Conservation (phyloP, 2,113 vertebrate species). For the Anoplopoma fimbria region DNA sequence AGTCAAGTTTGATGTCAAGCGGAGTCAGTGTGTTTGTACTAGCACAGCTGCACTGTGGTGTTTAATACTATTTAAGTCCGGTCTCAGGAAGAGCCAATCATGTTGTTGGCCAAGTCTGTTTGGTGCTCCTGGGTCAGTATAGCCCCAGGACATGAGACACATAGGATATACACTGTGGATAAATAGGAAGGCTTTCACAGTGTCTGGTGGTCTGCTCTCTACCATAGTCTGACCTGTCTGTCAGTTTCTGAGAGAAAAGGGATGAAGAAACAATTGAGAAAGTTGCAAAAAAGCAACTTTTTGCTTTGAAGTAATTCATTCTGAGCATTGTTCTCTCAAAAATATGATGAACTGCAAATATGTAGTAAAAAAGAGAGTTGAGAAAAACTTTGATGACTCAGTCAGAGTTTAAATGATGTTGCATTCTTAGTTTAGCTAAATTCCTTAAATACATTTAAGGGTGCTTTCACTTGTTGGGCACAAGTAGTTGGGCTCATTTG, state of each 20-base stretch:
- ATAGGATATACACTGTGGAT: constrained; percentile 66
- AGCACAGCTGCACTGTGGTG: constrained; percentile 60
- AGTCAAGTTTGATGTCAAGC: constrained; percentile 48
- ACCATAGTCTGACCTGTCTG: constrained; percentile 48
- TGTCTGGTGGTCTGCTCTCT: constrained; percentile 70
- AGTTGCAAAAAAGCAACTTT: constrained; percentile 21
- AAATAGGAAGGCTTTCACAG: constrained; percentile 53
- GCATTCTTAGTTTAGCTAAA: neutral
- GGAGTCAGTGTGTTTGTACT: constrained; percentile 49
- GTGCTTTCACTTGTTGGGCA: too few relatives aligned
- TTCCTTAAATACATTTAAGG: constrained; percentile 79
- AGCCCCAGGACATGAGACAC: constrained; percentile 71
- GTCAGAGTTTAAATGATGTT: too few relatives aligned
- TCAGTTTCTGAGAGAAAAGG: constrained; percentile 15
- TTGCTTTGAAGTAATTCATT: constrained; percentile 14
- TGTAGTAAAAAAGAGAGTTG: neutral
- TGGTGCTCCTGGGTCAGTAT: constrained; percentile 73
- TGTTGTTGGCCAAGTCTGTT: constrained; percentile 66
- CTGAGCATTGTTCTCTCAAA: neutral
- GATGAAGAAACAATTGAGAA: constrained; percentile 7
- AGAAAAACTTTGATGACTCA: neutral
- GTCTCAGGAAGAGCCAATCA: constrained; percentile 81
- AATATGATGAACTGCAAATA: neutral
- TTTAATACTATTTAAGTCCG: constrained; percentile 75
- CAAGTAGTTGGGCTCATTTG: too few relatives aligned